A percentile compares a stretch with the other conserved stretches of the same genome.
These are phyloP conservation scores for Ennomos fuscantarius DNA, from an alignment of 2,888 invertebrate species.

Conservation along the genomic window DNA sequence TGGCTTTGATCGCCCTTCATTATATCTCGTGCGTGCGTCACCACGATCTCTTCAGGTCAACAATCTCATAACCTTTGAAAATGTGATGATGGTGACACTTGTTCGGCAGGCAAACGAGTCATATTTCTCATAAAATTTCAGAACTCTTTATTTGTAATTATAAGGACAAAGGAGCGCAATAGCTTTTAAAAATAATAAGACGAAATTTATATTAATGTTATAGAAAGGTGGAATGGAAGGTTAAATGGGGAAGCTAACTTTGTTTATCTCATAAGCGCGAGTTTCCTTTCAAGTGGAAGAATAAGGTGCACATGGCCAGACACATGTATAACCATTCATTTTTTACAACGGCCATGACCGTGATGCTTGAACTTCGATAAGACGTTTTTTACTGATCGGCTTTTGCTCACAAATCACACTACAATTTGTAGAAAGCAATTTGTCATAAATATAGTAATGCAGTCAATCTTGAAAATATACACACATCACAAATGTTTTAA, in stretches of 20 bases:
- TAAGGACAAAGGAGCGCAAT: not conserved
- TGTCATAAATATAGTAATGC: no score
- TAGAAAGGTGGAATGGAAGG: slow-evolving; percentile 29
- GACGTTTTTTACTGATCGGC: not conserved
- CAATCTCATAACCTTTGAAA: slow-evolving; percentile 39
- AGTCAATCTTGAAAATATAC: no score
- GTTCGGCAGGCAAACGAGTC: not conserved
- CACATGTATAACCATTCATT: slow-evolving; percentile 59
- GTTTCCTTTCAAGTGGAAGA: slow-evolving; percentile 64
- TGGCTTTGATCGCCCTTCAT: slow-evolving; percentile 32
- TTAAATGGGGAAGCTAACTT: slow-evolving; percentile 43
- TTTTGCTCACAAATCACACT: no score
- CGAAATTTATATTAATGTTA: slow-evolving; percentile 20
- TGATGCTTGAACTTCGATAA: slow-evolving; percentile 54
- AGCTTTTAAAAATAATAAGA: not conserved
- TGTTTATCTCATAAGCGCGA: slow-evolving; percentile 46
- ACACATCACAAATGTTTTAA: no score
- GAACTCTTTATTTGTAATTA: not conserved
- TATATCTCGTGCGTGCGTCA: slow-evolving; percentile 27
- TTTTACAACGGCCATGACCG: slow-evolving; percentile 62
- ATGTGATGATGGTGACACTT: slow-evolving; percentile 16
- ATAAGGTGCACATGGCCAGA: slow-evolving; percentile 70
- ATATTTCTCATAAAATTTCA: not conserved
- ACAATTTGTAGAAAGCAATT: no score
- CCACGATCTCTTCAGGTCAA: slow-evolving; percentile 36